Percentiles rank a stretch among this genome's conserved stretches.
Conservation (phyloP, 2,113 vertebrate species). For the Anolis sagrei region DNA sequence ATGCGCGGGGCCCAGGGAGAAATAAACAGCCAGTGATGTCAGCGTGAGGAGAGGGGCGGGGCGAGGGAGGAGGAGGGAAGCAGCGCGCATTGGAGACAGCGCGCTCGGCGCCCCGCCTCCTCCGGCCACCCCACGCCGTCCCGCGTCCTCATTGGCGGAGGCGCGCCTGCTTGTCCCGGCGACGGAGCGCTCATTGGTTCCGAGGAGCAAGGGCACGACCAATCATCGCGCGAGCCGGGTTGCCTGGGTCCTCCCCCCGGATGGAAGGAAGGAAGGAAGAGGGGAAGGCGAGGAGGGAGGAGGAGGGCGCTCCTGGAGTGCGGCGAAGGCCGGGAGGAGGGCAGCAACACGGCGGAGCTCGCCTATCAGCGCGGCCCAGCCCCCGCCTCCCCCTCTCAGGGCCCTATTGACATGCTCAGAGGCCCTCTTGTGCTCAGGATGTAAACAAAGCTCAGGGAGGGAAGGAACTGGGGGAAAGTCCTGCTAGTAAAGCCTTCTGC, state of each 20-base stretch:
- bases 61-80: too few species aligned
- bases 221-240: background rate
- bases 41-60: background rate
- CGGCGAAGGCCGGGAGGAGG: background rate
- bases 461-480: background rate
- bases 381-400: background rate
- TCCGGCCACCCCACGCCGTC: background rate
- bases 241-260: too few species aligned
- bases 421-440: background rate
- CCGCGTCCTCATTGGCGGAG: constrained; percentile 12
- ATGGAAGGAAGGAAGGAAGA: background rate
- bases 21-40: constrained; percentile 22
- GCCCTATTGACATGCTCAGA: background rate
- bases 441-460: background rate
- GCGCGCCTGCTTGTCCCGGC: constrained; percentile 5
- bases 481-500: background rate
- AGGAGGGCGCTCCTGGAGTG: too few species aligned
- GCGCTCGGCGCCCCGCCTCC: background rate
- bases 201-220: background rate
- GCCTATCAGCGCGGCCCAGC: background rate
- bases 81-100: background rate
- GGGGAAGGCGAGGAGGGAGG: too few species aligned
- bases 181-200: constrained; percentile 24
- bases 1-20: background rate
- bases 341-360: background rate